Evolutionary conservation across 2,888 invertebrate species (phyloP).

Genomic region (Platypus cylindrus): DNA sequence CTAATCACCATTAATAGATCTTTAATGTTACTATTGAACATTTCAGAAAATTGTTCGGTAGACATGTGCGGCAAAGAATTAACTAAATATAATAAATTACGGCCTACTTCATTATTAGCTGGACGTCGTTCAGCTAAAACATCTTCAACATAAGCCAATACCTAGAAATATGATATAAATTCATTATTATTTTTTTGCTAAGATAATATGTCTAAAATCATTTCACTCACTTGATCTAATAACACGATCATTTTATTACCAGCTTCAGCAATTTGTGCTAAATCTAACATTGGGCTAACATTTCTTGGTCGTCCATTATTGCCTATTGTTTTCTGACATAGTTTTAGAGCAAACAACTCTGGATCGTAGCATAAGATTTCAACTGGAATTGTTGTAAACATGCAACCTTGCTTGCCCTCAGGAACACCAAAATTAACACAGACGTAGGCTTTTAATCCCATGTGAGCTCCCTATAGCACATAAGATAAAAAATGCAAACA

Average conservation of each 20-base stretch:
- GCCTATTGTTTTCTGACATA: conserved; percentile 72
- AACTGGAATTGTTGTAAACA: conserved; percentile 93
- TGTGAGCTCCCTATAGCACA: conserved; percentile 52
- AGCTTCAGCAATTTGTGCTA: conserved; percentile 77
- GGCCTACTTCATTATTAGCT: conserved; percentile 79
- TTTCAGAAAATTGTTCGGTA: conserved; percentile 79
- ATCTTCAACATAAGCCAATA: conserved; percentile 81
- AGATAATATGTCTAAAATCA: background rate
- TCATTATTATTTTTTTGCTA: too few relatives aligned
- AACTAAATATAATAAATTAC: conserved; percentile 80
- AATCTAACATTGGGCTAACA: conserved; percentile 39
- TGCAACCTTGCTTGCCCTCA: conserved; percentile 80
- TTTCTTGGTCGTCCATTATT: conserved; percentile 34
- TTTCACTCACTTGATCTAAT: conserved; percentile 45
- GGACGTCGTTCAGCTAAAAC: conserved; percentile 67
- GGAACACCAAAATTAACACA: conserved; percentile 91
- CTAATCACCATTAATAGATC: conserved; percentile 96
- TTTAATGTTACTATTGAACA: conserved; percentile 93
- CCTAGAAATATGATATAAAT: conserved; percentile 21
- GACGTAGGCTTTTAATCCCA: conserved; percentile 90
- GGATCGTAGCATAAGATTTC: conserved; percentile 84
- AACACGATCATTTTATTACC: conserved; percentile 63
- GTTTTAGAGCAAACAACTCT: conserved; percentile 70
- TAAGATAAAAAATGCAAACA: background rate
- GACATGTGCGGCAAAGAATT: conserved; percentile 86